Conservation (phyloP, 2,113 vertebrate species). For the Melanerpes formicivorus region DNA sequence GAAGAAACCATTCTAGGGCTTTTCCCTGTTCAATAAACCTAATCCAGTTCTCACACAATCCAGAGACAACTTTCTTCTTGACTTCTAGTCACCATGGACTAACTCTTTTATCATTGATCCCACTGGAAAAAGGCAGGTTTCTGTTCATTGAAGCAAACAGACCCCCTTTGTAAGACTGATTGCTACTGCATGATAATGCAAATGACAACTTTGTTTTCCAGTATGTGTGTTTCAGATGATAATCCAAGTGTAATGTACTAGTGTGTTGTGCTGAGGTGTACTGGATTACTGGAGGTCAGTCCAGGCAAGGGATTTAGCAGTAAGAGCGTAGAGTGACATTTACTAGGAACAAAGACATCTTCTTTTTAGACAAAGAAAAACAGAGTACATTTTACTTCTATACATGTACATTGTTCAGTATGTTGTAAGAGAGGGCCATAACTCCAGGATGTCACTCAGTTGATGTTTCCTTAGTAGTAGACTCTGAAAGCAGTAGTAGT, state of each 20-base stretch:
- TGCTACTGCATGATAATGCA: neutral
- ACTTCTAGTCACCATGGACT: neutral
- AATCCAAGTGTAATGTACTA: neutral
- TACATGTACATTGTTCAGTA: neutral
- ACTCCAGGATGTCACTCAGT: neutral
- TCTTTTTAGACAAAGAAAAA: neutral
- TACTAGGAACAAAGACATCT: neutral
- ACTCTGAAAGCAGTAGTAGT: neutral
- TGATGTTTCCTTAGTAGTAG: neutral
- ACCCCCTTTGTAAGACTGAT: neutral
- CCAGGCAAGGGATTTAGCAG: conserved; percentile 52
- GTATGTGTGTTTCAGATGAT: conserved; percentile 7
- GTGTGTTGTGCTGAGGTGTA: neutral
- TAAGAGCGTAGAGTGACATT: conserved; percentile 4
- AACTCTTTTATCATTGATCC: neutral
- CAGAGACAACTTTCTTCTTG: neutral
- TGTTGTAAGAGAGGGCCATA: neutral
- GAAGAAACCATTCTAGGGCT: neutral
- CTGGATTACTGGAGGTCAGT: conserved; percentile 25
- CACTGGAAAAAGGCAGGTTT: neutral
- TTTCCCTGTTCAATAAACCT: neutral
- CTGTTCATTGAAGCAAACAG: neutral
- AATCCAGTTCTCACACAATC: neutral
- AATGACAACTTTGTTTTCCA: conserved; percentile 44
- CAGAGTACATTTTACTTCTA: neutral